These are phyloP conservation scores for Oreochromis grahami DNA, from an alignment of 2,797 vertebrate species.

Conservation along the genomic window DNA sequence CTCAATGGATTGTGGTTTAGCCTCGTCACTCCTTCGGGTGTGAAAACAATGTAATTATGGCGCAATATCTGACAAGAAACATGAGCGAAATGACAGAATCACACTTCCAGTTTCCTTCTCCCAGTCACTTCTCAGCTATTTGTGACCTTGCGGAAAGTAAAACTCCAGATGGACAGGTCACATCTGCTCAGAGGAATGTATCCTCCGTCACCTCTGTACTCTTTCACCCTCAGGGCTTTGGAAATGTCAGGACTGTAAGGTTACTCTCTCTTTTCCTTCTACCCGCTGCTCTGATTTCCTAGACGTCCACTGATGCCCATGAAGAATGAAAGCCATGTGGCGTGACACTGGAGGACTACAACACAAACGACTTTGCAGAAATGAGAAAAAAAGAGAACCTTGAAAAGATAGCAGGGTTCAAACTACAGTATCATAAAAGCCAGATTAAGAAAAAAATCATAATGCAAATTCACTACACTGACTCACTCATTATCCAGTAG, in stretches of 20 bases:
- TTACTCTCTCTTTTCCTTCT: neutral
- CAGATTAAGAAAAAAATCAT: conserved; percentile 46
- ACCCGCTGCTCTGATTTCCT: neutral
- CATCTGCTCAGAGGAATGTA: conserved; percentile 48
- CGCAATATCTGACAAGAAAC: conserved; percentile 36
- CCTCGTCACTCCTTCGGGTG: conserved; percentile 24
- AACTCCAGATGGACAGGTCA: conserved; percentile 47
- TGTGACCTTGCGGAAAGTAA: conserved; percentile 31
- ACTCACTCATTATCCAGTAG: conserved; percentile 4
- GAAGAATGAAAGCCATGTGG: conserved; percentile 46
- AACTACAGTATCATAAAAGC: conserved; percentile 9
- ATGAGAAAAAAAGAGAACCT: neutral
- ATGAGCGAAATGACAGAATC: conserved; percentile 8
- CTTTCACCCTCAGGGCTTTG: conserved; percentile 5
- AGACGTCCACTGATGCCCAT: conserved; percentile 13
- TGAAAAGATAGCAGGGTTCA: neutral
- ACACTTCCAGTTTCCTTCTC: conserved; percentile 26
- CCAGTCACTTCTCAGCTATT: neutral
- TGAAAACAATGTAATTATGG: conserved; percentile 19
- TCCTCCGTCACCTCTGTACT: neutral
- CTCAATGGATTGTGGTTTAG: conserved; percentile 22
- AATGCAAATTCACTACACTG: conserved; percentile 20
- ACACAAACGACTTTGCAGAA: conserved; percentile 4
- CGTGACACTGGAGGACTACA: neutral
- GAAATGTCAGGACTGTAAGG: conserved; percentile 23